Percentiles rank a stretch among this genome's conserved stretches.
phyloP scores from a whole-genome alignment of 2,797 vertebrate genomes.

The Emys orbicularis region DNA sequence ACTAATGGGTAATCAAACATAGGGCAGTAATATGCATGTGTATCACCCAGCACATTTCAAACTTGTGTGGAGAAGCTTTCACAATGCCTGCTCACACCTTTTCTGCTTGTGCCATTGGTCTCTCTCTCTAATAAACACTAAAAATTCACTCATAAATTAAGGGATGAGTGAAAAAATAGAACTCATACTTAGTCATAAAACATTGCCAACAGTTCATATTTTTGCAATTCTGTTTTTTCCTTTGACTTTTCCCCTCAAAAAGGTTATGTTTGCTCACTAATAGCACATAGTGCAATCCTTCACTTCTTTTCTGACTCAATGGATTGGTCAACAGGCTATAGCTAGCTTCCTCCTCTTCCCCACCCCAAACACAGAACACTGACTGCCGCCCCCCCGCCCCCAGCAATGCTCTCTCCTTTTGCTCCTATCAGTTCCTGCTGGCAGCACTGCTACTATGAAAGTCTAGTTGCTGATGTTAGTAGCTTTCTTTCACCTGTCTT shows the following conservation, averaged over 20 bases:
- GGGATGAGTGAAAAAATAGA: slow-evolving; percentile 65
- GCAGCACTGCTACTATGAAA: background rate
- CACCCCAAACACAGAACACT: background rate
- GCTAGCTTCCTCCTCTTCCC: slow-evolving; percentile 22
- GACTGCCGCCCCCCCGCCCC: background rate
- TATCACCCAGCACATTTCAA: slow-evolving; percentile 65
- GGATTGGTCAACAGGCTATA: background rate
- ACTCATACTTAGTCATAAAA: slow-evolving; percentile 76
- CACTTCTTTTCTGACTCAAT: slow-evolving; percentile 31
- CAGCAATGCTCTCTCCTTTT: background rate
- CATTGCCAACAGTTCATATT: slow-evolving; percentile 74
- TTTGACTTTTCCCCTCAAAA: slow-evolving; percentile 25
- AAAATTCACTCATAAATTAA: slow-evolving; percentile 51
- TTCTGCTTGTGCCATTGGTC: slow-evolving; percentile 62
- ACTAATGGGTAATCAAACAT: slow-evolving; percentile 23
- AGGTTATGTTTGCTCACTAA: slow-evolving; percentile 57
- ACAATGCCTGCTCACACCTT: slow-evolving; percentile 65
- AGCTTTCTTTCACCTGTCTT: slow-evolving; percentile 38
- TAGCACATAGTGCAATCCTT: slow-evolving; percentile 40
- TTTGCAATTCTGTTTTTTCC: slow-evolving; percentile 76
- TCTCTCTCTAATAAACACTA: slow-evolving; percentile 38
- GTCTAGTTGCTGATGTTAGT: background rate
- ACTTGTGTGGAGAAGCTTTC: slow-evolving; percentile 63
- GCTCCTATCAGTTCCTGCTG: background rate
- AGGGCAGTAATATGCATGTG: slow-evolving; percentile 42